Base-by-base conservation (phyloP, 2,888 invertebrate genomes). In the Drosophila phalerata region DNA sequence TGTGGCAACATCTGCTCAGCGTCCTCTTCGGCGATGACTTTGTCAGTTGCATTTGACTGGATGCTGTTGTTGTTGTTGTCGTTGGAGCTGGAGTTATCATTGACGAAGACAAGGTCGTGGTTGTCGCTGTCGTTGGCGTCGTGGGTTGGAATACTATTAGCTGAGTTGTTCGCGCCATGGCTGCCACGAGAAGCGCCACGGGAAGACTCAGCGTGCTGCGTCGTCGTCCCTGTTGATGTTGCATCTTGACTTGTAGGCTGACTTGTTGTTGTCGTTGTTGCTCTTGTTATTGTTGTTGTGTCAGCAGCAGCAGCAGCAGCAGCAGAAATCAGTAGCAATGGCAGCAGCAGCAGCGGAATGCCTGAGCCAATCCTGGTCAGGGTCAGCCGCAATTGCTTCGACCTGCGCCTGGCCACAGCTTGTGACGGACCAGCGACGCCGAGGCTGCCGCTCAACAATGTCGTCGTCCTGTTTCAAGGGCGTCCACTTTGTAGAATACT, bases 1-100 rank as follows among this genome's bases (percentile, higher is more conserved):
- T 94, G 94, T 70, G 94, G 94, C 77, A 92, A 76, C 89, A 85
- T 73, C 85, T 73, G 88, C 55, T 88, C 89, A 79, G 72, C 25
- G 60, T 85, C 67, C 30, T 57, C 60, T 25, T 56, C 69, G 69
- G 62, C 38, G 65, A 53, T 22, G 60, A 45, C 38, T 42, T 57
- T 43, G 45, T 60, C 37, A 43, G 69, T 67, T 28, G 68, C 53
- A 66, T 63, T 70, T 61, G 47, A 45, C 51, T 53, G 56, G 64
- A 10, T 28, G 49, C 28, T 48, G 40, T 15, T 42, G 73, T 22
- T 58, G 56, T 9, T 63, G 70, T 61, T 63, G 56, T 38, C 43
- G 77, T 19, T 6, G 55, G 40, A 30, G 61, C 15, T 56, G 48
- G 13, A 34, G 38, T 38, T 38, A n/a, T 19, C 15, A 45, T 22